A percentile compares a stretch with the other conserved stretches of the same genome.
Conservation (phyloP, 2,888 invertebrate species). For the Nezara viridula region DNA sequence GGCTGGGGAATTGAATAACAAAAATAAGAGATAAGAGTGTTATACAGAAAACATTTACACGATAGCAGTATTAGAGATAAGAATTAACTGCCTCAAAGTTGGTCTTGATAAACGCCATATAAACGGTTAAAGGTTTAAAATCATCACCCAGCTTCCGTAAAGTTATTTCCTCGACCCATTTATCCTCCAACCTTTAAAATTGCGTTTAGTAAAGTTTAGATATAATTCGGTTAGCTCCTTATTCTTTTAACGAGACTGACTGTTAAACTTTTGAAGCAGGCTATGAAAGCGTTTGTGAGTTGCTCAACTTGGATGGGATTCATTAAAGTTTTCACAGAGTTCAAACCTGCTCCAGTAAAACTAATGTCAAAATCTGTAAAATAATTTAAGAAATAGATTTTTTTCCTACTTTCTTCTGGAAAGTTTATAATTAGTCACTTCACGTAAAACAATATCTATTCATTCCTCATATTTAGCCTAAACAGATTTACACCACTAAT, state of each 20-base stretch:
- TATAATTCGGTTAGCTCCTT: not conserved
- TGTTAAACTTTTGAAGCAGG: not conserved
- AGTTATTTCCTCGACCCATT: not conserved
- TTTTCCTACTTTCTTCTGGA: not conserved
- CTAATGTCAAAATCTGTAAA: not conserved
- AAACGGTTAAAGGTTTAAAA: slow-evolving; percentile 25
- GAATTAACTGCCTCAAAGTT: not conserved
- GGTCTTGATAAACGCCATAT: slow-evolving; percentile 4
- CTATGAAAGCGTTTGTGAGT: slow-evolving; percentile 5
- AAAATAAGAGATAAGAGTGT: not conserved
- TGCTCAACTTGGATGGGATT: not conserved
- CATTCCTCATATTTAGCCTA: no score
- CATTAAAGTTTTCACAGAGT: not conserved
- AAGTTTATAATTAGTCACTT: not conserved
- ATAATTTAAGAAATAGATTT: not conserved
- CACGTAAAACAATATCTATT: not conserved
- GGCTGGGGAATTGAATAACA: not conserved
- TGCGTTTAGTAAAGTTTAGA: slow-evolving; percentile 24
- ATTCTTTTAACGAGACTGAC: slow-evolving; percentile 2
- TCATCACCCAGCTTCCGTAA: not conserved
- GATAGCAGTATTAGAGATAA: not conserved
- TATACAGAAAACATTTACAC: not conserved
- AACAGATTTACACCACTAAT: no score
- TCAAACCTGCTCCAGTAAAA: not conserved
- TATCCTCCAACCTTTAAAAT: not conserved